Percentiles rank a stretch among this genome's conserved stretches.
Evolutionary conservation across 2,113 vertebrate species (phyloP).

Genomic region (Brachypodius melanocephalos): DNA sequence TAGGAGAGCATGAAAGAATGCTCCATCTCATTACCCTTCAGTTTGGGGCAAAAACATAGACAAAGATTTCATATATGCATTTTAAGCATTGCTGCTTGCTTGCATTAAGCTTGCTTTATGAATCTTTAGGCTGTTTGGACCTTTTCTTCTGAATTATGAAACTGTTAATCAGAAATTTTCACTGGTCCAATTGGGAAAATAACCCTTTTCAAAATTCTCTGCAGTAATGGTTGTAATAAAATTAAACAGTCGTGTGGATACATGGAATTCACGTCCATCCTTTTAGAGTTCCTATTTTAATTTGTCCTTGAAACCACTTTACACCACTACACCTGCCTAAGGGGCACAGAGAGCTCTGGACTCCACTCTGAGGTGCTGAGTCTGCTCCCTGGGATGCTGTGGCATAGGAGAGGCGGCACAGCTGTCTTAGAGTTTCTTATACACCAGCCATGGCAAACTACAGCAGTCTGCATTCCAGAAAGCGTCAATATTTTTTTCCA

Average conservation of each 20-base stretch:
- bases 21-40: background rate
- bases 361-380: background rate
- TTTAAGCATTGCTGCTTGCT: background rate
- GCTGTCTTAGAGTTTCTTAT: rapidly evolving
- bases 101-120: background rate
- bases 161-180: background rate
- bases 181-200: background rate
- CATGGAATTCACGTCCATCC: background rate
- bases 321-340: background rate
- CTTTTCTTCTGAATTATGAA: background rate
- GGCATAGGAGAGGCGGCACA: rapidly evolving
- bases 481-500: background rate
- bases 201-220: background rate
- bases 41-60: background rate
- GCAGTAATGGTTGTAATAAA: background rate
- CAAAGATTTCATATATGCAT: background rate
- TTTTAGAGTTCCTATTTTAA: background rate
- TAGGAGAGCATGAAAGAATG: background rate
- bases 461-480: background rate
- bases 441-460: background rate
- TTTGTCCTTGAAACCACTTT: background rate
- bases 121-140: background rate
- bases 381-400: background rate
- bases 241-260: background rate
- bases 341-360: background rate